Evolutionary conservation across 23 tunicate genomes (phyloP).

Genomic region (Halocynthia aurantium): DNA sequence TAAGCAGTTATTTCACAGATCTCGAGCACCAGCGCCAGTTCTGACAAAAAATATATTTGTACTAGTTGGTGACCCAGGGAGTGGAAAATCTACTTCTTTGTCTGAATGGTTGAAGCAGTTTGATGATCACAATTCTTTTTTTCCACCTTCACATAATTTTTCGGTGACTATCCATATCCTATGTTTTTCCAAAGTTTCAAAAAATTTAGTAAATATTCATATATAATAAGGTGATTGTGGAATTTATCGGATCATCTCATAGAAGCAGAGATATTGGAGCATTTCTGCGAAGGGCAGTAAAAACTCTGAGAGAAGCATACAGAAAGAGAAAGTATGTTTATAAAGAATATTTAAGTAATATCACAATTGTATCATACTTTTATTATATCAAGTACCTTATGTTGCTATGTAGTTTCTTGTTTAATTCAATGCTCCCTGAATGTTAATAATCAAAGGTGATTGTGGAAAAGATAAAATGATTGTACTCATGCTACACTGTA

Average conservation of each 20-base stretch:
- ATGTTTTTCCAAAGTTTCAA: neutral
- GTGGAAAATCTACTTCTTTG: slow-evolving; percentile 48
- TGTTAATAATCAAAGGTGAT: too few species aligned
- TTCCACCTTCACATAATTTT: slow-evolving; percentile 1
- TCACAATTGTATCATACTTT: too few species aligned
- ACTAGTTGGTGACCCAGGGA: slow-evolving; percentile 59
- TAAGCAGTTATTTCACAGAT: neutral
- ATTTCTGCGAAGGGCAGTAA: slow-evolving; percentile 44
- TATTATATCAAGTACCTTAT: neutral
- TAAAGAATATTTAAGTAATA: neutral
- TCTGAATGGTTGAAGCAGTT: slow-evolving; percentile 53
- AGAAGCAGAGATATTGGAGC: slow-evolving; percentile 38
- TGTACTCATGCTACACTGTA: too few species aligned
- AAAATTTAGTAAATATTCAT: neutral
- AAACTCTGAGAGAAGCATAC: slow-evolving; percentile 38
- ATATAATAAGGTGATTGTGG: slow-evolving; percentile 41
- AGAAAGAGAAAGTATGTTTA: slow-evolving; percentile 30
- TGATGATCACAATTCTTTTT: neutral
- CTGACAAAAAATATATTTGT: slow-evolving; percentile 28
- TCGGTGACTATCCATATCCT: slow-evolving; percentile 29
- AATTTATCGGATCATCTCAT: slow-evolving; percentile 57
- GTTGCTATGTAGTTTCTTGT: neutral
- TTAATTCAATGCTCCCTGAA: neutral
- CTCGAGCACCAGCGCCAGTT: neutral
- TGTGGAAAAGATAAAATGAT: too few species aligned